Evolutionary conservation across 2,797 vertebrate species (phyloP).

Genomic region (Cynodonichthys magdalenae): DNA sequence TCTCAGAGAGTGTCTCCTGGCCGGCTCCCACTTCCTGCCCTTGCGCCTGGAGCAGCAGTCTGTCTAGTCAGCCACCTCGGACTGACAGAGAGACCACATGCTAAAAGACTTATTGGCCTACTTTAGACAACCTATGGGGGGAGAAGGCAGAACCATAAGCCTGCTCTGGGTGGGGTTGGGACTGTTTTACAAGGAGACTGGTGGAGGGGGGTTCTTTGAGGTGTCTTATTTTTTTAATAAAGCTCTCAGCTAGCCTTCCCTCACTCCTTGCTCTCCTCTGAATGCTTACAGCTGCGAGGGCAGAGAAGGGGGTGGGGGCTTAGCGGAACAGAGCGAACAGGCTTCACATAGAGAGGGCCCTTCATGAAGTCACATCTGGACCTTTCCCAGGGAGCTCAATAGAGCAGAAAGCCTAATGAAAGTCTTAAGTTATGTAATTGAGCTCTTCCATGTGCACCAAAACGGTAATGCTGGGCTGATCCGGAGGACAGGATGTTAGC

Average conservation of each 20-base stretch:
- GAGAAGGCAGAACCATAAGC: slow-evolving; percentile 31
- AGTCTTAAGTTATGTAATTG: slow-evolving; percentile 80
- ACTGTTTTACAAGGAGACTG: slow-evolving; percentile 57
- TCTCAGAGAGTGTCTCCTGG: slow-evolving; percentile 73
- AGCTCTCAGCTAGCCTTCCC: slow-evolving; percentile 51
- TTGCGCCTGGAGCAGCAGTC: slow-evolving; percentile 70
- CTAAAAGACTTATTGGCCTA: slow-evolving; percentile 77
- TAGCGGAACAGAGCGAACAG: slow-evolving; percentile 66
- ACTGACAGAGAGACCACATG: slow-evolving; percentile 71
- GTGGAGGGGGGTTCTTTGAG: slow-evolving; percentile 47
- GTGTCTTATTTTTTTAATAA: slow-evolving; percentile 72
- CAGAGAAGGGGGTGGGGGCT: slow-evolving; percentile 33
- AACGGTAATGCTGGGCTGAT: slow-evolving; percentile 62
- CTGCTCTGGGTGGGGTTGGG: slow-evolving; percentile 59
- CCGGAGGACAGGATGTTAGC: slow-evolving; percentile 54
- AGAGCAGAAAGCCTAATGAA: slow-evolving; percentile 74
- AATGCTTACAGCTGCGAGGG: slow-evolving; percentile 77
- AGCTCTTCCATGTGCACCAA: slow-evolving; percentile 74
- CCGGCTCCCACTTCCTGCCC: slow-evolving; percentile 73
- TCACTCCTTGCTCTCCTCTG: slow-evolving; percentile 63
- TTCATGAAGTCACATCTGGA: slow-evolving; percentile 81
- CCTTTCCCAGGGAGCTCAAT: slow-evolving; percentile 73
- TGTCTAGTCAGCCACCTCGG: slow-evolving; percentile 77
- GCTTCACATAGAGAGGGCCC: slow-evolving; percentile 68
- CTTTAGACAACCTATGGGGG: slow-evolving; percentile 69